Evolutionary conservation across 2,888 invertebrate genomes (phyloP), one percentile per base, ranked within the genome.

Genomic region (Melitaea athalia): DNA sequence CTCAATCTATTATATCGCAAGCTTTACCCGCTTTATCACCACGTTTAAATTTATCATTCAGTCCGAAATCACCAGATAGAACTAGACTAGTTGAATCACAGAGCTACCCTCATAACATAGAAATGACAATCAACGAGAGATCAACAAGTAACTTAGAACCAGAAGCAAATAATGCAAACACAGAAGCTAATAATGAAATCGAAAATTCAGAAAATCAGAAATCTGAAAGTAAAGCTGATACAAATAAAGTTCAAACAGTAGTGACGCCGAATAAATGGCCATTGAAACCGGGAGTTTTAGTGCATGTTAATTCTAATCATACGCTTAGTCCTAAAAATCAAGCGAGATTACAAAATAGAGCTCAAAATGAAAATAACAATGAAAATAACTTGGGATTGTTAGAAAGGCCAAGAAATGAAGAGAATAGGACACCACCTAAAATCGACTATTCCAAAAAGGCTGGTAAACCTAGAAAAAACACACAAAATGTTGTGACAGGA

Each of bases 291-390:
- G 98, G 98, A 64, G 97, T 98, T 64, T 93, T 98, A 80, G 96
- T 98, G 61, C 98, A 98, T 84, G 96, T 97, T 33, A 97, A 97
- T 89, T 96, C 96, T 67, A 95, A 96, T 85, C 96, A 96, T 85
- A 96, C 96, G 77, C 81, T 95, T 15, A 94, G 94, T 76, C 94
- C 94, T 43, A 93, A 93, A 77, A 93, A 93, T 76, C 92, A 91
- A 81, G 87, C 90, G 5, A 83, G 87, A 79, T 79, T 91, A 49
- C 86, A 86, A 78, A 82, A 78, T 62, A 71, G 68, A 55, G 82
- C 76, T 62, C 69, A 71, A 38, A 73, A 70, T 68, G 72, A 78
- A 43, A 70, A 75, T 55, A 73, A 77, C 72, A 77, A 81, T 72
- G 81, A 83, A 50, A 80, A 79, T 63, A 91, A 88, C 76, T 79